A percentile compares a stretch with the other conserved stretches of the same genome.
Evolutionary conservation across 2,888 invertebrate species (phyloP).

Genomic region (Opisthograptis luteolata): DNA sequence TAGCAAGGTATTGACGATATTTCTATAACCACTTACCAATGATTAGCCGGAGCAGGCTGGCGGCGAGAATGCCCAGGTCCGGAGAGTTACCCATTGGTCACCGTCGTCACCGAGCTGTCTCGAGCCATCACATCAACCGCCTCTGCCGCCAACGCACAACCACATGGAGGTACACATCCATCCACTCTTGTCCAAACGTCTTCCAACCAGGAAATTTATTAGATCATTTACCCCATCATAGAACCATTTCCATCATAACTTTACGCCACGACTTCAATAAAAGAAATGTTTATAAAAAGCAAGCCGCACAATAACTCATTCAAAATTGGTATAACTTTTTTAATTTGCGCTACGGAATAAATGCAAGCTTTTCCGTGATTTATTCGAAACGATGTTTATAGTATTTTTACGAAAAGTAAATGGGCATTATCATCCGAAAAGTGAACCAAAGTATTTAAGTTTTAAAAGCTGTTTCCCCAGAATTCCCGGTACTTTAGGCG

Average conservation of each 20-base stretch:
- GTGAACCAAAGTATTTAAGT: constrained; percentile 16
- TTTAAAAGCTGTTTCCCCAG: constrained; percentile 20
- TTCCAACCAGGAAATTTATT: neutral
- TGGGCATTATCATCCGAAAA: constrained; percentile 41
- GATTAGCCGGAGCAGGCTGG: constrained; percentile 86
- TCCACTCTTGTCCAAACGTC: constrained; percentile 7
- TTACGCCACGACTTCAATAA: constrained; percentile 32
- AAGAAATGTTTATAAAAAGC: constrained; percentile 56
- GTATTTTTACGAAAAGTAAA: constrained; percentile 54
- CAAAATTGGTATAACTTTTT: constrained; percentile 80
- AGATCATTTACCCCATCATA: constrained; percentile 16
- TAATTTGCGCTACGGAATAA: constrained; percentile 76
- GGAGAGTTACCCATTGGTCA: constrained; percentile 85
- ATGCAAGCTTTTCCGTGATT: constrained; percentile 74
- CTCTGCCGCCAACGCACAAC: constrained; percentile 39
- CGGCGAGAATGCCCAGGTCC: constrained; percentile 84
- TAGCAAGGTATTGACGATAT: neutral
- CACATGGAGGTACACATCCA: constrained; percentile 33
- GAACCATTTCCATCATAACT: constrained; percentile 26
- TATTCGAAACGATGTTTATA: constrained; percentile 64
- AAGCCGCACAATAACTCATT: constrained; percentile 77
- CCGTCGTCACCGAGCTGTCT: constrained; percentile 67
- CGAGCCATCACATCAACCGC: constrained; percentile 67
- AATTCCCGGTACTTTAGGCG: constrained; percentile 9
- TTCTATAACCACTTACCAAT: constrained; percentile 79